Evolutionary conservation across 2,113 vertebrate species (phyloP), one percentile per base, ranked within the genome.

Genomic region (Vombatus ursinus): DNA sequence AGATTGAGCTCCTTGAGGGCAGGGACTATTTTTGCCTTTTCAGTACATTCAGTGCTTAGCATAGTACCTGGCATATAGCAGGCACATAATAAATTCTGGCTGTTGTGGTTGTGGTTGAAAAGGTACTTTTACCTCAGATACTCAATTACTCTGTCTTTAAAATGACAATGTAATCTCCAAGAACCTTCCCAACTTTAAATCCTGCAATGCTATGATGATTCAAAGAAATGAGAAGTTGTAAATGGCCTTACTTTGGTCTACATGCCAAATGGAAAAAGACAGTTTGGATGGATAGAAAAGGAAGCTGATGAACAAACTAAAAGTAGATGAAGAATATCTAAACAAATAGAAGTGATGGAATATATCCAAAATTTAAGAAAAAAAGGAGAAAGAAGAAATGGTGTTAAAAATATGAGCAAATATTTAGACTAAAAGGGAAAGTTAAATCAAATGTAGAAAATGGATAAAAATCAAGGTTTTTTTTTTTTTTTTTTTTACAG

Each of bases 371-470:
- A 19, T 84, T 61, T 95, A 68, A 61, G 48, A 94, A 96, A 96
- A 0, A 96, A 96, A 95, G 95, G 96, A 52, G 0, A 89, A 93
- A 95, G 22, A 90, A 68, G 6, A 95, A 50, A 22, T 0, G 91
- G 54, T 94, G 94, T 90, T 22, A 93, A 84, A 96, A 93, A 93
- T 11, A 44, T 96, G 89, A 97, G 92, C 90, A 89, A 92, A 92
- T 94, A 31, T 96, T 95, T 92, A 57, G 47, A 96, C 61, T 93
- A 89, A 90, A 93, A 96, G 95, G 95, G 31, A 95, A 23, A 90
- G 3, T 31, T 90, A 48, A 28, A 50, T 22, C 68, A 77, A 77
- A 22, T 44, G 19, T n/a, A 77, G n/a, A n/a, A n/a, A 77, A 77
- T 44, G 68, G n/a, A 44, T 84, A n/a, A n/a, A 68, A 77, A 19